phyloP scores from a whole-genome alignment of 2,888 invertebrate genomes.

The Drosophila paracracens region DNA sequence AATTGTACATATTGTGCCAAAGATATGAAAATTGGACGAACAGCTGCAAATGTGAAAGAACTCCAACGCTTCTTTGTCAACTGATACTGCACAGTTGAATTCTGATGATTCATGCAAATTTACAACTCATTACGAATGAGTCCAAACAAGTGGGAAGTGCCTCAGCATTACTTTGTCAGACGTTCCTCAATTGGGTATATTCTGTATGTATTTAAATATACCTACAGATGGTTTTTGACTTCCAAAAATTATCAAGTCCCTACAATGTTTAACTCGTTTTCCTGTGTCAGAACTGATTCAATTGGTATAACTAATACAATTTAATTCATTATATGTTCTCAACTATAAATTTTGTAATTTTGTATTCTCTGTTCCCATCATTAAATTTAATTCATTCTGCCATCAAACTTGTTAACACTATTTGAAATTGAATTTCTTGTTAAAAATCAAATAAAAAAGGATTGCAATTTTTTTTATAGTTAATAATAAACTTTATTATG shows the following conservation, averaged over 20 bases:
- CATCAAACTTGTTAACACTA: not conserved
- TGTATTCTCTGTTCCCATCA: not conserved
- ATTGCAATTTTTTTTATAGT: slow-evolving; percentile 4
- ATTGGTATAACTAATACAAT: not conserved
- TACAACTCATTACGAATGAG: slow-evolving; percentile 28
- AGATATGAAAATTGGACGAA: not conserved
- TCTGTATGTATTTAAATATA: not conserved
- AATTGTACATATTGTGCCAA: slow-evolving; percentile 4
- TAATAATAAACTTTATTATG: slow-evolving; percentile 58
- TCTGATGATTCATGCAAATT: slow-evolving; percentile 42
- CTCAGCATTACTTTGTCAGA: not conserved
- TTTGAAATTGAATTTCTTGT: not conserved
- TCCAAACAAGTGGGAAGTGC: slow-evolving; percentile 11
- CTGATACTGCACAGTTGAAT: slow-evolving; percentile 12
- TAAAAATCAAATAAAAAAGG: not conserved
- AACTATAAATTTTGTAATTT: not conserved
- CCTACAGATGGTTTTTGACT: not conserved
- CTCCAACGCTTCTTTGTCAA: slow-evolving; percentile 25
- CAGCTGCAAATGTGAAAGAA: slow-evolving; percentile 3
- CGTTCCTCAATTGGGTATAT: not conserved
- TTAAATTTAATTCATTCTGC: not conserved
- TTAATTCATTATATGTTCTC: not conserved
- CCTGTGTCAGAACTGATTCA: not conserved
- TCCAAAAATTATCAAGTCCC: not conserved
- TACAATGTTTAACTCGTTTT: not conserved